These are phyloP conservation scores for Anticlea derivata DNA, from an alignment of 2,888 invertebrate genomes.

Conservation along the genomic window DNA sequence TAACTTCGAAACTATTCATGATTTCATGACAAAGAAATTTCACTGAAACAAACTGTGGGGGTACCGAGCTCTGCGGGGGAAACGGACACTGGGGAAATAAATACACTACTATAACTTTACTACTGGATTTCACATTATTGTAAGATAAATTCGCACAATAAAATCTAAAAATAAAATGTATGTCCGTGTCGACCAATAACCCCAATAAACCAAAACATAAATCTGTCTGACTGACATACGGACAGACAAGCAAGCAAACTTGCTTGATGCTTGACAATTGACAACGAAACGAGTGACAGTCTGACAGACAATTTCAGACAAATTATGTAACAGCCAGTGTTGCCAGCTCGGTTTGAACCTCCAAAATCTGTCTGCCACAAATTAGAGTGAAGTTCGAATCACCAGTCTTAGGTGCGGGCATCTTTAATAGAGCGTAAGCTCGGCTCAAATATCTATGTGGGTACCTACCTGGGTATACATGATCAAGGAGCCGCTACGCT, in stretches of 20 bases:
- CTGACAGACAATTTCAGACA: no score
- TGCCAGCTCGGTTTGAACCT: no score
- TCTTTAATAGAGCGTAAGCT: no score
- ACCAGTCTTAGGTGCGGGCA: no score
- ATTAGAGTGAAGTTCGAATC: no score
- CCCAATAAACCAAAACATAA: conserved; percentile 59
- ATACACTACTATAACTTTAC: conserved; percentile 32
- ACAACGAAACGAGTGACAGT: no score
- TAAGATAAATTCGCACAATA: conserved; percentile 15
- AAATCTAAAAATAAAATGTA: conserved; percentile 39
- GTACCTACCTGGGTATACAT: no score
- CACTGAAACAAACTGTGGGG: conserved; percentile 35
- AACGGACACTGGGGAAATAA: conserved; percentile 42
- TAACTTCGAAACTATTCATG: conserved; percentile 74
- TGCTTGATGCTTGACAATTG: no score
- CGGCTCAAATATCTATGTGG: no score
- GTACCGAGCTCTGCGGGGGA: conserved; percentile 32
- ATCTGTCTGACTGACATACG: neutral
- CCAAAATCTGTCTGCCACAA: no score
- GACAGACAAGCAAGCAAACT: neutral
- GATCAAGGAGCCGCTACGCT: no score
- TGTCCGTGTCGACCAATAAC: conserved; percentile 65
- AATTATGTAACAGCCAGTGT: no score
- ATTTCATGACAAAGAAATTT: conserved; percentile 79
- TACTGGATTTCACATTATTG: conserved; percentile 53